phyloP scores from a whole-genome alignment of 2,113 vertebrate genomes.

The Neoarius graeffei region DNA sequence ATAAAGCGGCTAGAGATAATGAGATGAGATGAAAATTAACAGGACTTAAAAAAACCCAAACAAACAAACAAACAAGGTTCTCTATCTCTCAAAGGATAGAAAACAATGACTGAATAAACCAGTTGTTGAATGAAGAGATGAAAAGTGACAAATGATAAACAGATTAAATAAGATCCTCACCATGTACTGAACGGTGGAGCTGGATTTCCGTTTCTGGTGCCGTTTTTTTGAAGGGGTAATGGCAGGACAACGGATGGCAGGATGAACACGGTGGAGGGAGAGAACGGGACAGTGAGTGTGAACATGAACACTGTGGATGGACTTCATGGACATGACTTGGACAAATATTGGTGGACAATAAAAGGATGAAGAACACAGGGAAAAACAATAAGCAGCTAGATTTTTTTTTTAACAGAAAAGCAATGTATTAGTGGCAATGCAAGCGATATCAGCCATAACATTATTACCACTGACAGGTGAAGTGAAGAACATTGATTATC shows the following conservation, averaged over 20 bases:
- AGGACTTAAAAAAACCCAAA: not conserved
- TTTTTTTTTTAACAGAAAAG: not conserved
- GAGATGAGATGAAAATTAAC: too few relatives aligned
- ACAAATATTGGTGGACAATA: not conserved
- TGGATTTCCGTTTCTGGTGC: constrained; percentile 65
- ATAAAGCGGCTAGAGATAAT: too few relatives aligned
- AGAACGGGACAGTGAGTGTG: constrained; percentile 37
- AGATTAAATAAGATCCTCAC: constrained; percentile 57
- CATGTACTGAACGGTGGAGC: constrained; percentile 63
- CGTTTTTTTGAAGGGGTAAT: not conserved
- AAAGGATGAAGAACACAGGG: not conserved
- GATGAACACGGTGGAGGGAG: constrained; percentile 15
- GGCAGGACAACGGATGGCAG: constrained; percentile 30
- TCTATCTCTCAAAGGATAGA: not conserved
- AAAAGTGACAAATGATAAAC: constrained; percentile 12
- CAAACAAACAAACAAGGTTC: too few relatives aligned
- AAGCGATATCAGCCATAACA: not conserved
- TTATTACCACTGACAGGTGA: too few relatives aligned
- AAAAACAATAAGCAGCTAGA: not conserved
- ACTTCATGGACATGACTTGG: not conserved
- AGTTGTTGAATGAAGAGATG: not conserved
- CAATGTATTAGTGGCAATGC: not conserved
- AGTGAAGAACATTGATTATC: too few relatives aligned
- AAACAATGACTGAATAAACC: constrained; percentile 1
- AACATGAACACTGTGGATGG: constrained; percentile 11